Percentiles rank a stretch among this genome's conserved stretches.
Evolutionary conservation across 2,888 invertebrate species (phyloP).

Genomic region (Nyleta sp.): DNA sequence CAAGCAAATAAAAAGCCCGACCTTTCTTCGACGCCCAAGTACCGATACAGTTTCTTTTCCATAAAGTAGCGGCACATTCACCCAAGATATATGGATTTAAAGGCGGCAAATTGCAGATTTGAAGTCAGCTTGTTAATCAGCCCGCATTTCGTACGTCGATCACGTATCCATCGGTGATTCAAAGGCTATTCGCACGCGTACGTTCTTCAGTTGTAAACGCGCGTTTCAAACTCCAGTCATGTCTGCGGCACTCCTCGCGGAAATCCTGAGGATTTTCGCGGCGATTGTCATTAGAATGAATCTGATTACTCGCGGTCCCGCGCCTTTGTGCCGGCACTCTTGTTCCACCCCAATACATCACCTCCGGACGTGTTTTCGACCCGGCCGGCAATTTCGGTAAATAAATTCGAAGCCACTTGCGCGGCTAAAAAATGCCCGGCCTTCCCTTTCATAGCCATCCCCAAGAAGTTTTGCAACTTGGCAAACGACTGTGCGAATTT

Average conservation of each 20-base stretch:
- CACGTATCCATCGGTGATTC: conserved; percentile 61
- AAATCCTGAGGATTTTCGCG: conserved; percentile 62
- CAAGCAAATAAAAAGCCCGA: no score
- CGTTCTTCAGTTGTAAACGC: conserved; percentile 47
- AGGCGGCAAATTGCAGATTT: conserved; percentile 56
- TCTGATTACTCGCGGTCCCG: conserved; percentile 59
- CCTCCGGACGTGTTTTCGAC: conserved; percentile 31
- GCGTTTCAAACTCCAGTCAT: conserved; percentile 60
- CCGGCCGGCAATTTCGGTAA: conserved; percentile 32
- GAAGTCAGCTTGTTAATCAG: conserved; percentile 61
- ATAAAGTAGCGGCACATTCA: no score
- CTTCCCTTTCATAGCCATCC: conserved; percentile 37
- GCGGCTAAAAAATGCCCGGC: conserved; percentile 33
- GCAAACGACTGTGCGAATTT: conserved; percentile 52
- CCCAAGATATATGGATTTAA: conserved; percentile 33
- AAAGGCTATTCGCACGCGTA: conserved; percentile 60
- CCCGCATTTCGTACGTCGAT: conserved; percentile 53
- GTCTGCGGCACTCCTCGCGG: conserved; percentile 55
- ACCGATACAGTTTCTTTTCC: no score
- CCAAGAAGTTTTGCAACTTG: conserved; percentile 48
- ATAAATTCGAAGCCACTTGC: conserved; percentile 41
- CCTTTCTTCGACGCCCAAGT: no score
- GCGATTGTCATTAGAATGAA: conserved; percentile 64
- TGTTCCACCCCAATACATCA: conserved; percentile 39
- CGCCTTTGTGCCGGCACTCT: conserved; percentile 32